phyloP scores from a whole-genome alignment of 2,113 vertebrate genomes.

The Malurus cyaneus region DNA sequence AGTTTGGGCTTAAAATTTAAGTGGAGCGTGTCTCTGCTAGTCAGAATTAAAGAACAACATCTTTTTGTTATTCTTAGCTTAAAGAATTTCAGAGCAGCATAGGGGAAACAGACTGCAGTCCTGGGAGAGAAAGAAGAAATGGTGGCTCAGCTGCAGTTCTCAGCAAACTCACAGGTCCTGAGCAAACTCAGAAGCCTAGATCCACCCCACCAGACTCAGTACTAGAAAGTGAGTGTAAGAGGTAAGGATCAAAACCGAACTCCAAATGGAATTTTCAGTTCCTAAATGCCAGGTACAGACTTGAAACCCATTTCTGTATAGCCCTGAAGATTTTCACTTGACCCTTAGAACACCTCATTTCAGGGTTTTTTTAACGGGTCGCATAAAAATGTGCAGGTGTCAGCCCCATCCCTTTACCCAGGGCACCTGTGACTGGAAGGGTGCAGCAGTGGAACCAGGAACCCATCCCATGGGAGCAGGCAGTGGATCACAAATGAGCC shows the following conservation, averaged over 20 bases:
- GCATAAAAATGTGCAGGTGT: neutral
- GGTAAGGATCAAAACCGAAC: fast-evolving
- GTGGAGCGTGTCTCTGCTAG: neutral
- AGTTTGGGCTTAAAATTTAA: neutral
- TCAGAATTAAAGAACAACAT: neutral
- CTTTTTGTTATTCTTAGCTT: too few relatives aligned
- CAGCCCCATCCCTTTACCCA: fast-evolving
- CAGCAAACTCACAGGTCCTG: neutral
- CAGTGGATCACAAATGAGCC: neutral
- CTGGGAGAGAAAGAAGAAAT: neutral
- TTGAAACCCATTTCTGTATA: neutral
- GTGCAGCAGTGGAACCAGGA: neutral
- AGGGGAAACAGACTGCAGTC: neutral
- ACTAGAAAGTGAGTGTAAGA: fast-evolving
- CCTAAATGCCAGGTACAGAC: neutral
- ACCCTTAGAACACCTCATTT: neutral
- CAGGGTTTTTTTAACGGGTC: too few relatives aligned
- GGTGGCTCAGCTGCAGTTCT: neutral
- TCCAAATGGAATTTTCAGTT: neutral
- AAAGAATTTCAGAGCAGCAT: neutral
- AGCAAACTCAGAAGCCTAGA: neutral
- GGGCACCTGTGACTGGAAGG: fast-evolving
- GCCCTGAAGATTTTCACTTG: neutral
- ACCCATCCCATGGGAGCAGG: neutral
- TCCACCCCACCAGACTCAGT: neutral